Base-by-base conservation (phyloP, 1,140 invertebrate genomes). In the Probaryconus sp. region DNA sequence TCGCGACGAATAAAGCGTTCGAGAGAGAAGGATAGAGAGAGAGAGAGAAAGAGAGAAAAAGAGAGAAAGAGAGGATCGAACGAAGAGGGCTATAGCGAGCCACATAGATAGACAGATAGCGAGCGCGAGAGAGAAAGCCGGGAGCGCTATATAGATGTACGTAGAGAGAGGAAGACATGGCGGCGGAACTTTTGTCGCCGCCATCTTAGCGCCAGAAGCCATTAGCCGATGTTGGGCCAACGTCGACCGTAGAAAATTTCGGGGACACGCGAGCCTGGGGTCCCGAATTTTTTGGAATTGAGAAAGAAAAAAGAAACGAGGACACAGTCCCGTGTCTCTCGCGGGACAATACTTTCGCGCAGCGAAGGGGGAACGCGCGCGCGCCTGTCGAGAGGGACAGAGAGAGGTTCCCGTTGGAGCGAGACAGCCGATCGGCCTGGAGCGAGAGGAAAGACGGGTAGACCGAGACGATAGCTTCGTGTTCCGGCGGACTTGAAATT, bases 1-100 rank as follows among this genome's bases (percentile, higher is more conserved):
- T 85, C 81, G 83, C 80, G 83, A 85, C 83, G 83, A 85, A 84
- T 85, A 85, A 85, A 85, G 83, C 83, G 83, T 79, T 72, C 67
- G 65, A 76, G 78, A 63, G 78, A 71, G 76, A 69, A 13, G 28
- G 63, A 64, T 56, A 72, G 67, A 65, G 67, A 68, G 78, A 53
- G 33, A 72, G 74, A 73, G 58, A 69, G 79, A 67, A 74, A 65
- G 78, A 61, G 50, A 63, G 75, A 74, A 64, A 68, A 74, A 63
- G 72, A 17, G 55, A 53, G 76, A 50, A 67, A 76, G 76, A 75
- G 67, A 69, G 72, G 74, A n/a, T n/a, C 24, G 9, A 38, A 47
- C 24, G 11, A 35, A 37, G 77, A 71, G 50, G 48, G 74, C 33
- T 53, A 64, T 56, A 72, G 67, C 70, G 67, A 68, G 78, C 58